Percentiles rank a stretch among this genome's conserved stretches.
phyloP scores from a whole-genome alignment of 2,113 vertebrate species.

The Hippocampus comes region DNA sequence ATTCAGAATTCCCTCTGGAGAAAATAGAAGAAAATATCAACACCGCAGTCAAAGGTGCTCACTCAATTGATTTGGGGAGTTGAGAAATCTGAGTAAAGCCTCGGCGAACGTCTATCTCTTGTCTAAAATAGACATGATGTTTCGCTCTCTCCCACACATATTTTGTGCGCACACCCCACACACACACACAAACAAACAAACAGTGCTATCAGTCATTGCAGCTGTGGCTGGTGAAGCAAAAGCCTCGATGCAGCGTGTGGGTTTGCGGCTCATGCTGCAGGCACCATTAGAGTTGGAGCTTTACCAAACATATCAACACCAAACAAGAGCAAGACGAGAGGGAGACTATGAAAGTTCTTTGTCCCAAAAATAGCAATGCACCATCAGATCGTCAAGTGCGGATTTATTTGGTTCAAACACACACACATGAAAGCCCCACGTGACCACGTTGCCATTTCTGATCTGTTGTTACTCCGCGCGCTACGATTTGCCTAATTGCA shows the following conservation, averaged over 20 bases:
- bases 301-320: slow-evolving; percentile 32
- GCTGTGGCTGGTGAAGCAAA: slow-evolving; percentile 35
- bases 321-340: slow-evolving; percentile 9
- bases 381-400: slow-evolving; percentile 44
- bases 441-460: neutral
- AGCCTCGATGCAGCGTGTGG: slow-evolving; percentile 18
- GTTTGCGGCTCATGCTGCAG: slow-evolving; percentile 32
- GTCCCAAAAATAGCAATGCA: slow-evolving; percentile 33
- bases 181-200: neutral
- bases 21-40: neutral
- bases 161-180: neutral
- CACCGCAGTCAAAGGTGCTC: neutral
- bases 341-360: slow-evolving; percentile 42
- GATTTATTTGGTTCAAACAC: slow-evolving; percentile 30
- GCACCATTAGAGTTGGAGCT: slow-evolving; percentile 44
- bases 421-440: slow-evolving; percentile 1
- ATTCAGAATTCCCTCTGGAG: neutral
- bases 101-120: neutral
- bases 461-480: neutral
- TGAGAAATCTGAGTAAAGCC: neutral
- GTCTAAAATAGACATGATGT: neutral
- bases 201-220: slow-evolving; percentile 45
- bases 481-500: neutral
- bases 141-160: neutral
- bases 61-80: neutral